Conservation (phyloP, 64 coral and sea anemone genomes). For the Orbicella faveolata region DNA sequence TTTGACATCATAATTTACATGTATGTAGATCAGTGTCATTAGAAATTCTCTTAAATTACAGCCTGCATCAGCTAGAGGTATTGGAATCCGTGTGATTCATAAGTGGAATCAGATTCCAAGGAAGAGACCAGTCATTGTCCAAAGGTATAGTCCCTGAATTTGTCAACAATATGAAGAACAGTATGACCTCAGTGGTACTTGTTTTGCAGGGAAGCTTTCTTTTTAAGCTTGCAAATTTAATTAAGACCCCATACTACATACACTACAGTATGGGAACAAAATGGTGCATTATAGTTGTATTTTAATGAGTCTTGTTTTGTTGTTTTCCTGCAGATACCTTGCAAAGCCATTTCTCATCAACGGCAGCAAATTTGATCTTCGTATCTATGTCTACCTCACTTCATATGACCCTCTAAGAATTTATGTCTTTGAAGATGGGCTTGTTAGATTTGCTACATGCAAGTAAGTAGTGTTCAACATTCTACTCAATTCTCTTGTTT, state of each 20-base stretch:
- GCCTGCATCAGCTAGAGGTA: slow-evolving; percentile 99
- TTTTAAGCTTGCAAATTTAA: too few species aligned
- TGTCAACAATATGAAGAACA: neutral
- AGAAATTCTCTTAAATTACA: neutral
- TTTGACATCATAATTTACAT: too few species aligned
- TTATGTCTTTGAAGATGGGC: slow-evolving; percentile 98
- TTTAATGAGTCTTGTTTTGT: neutral
- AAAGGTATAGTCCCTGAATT: slow-evolving; percentile 61
- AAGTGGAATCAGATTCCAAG: slow-evolving; percentile 99
- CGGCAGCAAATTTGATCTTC: slow-evolving; percentile 97
- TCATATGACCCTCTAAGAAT: slow-evolving; percentile 95
- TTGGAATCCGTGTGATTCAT: slow-evolving; percentile 94
- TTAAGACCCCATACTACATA: too few species aligned
- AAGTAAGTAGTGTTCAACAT: slow-evolving; percentile 58
- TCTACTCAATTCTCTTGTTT: too few species aligned
- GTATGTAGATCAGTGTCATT: neutral
- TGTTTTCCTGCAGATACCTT: slow-evolving; percentile 68
- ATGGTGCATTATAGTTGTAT: neutral
- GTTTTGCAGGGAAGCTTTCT: too few species aligned
- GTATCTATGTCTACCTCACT: slow-evolving; percentile 92
- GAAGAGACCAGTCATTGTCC: slow-evolving; percentile 96
- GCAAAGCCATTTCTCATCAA: slow-evolving; percentile 97
- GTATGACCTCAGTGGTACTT: too few species aligned
- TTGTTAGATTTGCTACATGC: slow-evolving; percentile 99
- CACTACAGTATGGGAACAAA: too few species aligned